Conservation (phyloP, 2,113 vertebrate genomes). For the Boulengeromyrus knoepffleri region DNA sequence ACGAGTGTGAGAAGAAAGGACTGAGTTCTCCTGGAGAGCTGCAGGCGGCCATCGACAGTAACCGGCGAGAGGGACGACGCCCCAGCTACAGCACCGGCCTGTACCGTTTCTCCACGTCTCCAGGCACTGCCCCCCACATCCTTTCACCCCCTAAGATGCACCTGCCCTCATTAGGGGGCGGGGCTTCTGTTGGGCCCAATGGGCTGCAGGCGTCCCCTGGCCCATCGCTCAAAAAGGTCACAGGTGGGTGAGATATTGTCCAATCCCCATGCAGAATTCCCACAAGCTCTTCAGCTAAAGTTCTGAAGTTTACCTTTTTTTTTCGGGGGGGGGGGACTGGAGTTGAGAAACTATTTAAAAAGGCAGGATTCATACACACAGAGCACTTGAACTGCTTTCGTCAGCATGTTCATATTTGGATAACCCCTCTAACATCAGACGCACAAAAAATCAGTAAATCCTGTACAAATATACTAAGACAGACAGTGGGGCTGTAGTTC, state of each 20-base stretch:
- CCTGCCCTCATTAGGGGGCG: constrained; percentile 58
- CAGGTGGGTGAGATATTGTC: constrained; percentile 35
- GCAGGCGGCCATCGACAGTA: constrained; percentile 92
- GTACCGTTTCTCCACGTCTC: constrained; percentile 73
- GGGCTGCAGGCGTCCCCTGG: constrained; percentile 62
- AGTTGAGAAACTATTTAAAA: neutral
- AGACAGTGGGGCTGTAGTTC: neutral
- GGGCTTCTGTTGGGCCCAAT: constrained; percentile 48
- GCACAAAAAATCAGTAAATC: neutral
- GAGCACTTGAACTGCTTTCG: neutral
- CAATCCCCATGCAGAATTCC: neutral
- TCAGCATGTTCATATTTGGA: neutral
- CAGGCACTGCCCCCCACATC: constrained; percentile 45
- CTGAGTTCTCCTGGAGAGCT: constrained; percentile 90
- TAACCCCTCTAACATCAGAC: neutral
- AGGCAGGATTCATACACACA: neutral
- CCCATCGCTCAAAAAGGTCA: constrained; percentile 72
- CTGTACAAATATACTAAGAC: neutral
- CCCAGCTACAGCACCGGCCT: constrained; percentile 87
- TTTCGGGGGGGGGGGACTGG: neutral
- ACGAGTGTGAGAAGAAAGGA: constrained; percentile 92
- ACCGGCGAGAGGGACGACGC: constrained; percentile 85
- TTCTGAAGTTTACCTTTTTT: neutral
- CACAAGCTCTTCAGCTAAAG: neutral
- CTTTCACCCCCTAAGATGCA: constrained; percentile 71